Percentiles rank a stretch among this genome's conserved stretches.
These are phyloP conservation scores for Tanytarsus gracilentus DNA, from an alignment of 2,888 invertebrate genomes.

Conservation along the genomic window DNA sequence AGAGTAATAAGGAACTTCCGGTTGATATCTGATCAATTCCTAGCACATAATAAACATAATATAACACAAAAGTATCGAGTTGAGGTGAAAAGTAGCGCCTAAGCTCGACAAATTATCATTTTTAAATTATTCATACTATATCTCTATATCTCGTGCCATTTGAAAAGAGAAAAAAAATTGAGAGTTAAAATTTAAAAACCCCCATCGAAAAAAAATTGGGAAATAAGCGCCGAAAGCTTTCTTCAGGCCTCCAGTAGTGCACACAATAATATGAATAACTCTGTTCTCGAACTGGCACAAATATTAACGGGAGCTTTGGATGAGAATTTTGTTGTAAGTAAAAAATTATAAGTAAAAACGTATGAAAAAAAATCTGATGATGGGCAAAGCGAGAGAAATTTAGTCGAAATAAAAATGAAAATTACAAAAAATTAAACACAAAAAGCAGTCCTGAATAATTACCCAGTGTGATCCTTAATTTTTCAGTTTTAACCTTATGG, in stretches of 20 bases:
- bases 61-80: conserved; percentile 4
- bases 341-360: neutral
- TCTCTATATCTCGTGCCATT: conserved; percentile 26
- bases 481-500: conserved; percentile 16
- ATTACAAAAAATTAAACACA: neutral
- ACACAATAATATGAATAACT: conserved; percentile 73
- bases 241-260: conserved; percentile 21
- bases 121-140: neutral
- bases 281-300: conserved; percentile 85
- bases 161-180: conserved; percentile 7
- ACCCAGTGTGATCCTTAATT: conserved; percentile 19
- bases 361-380: neutral
- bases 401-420: neutral
- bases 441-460: conserved; percentile 11
- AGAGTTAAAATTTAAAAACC: neutral
- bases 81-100: neutral
- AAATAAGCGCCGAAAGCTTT: neutral
- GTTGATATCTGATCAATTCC: conserved; percentile 22
- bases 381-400: neutral
- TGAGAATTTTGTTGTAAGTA: conserved; percentile 95
- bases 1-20: conserved; percentile 22
- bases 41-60: neutral
- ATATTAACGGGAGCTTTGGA: conserved; percentile 94
- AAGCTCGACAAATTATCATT: neutral
- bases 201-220: neutral